Base-by-base conservation (phyloP, 2,797 vertebrate genomes). In the Poliocrania exsul region DNA sequence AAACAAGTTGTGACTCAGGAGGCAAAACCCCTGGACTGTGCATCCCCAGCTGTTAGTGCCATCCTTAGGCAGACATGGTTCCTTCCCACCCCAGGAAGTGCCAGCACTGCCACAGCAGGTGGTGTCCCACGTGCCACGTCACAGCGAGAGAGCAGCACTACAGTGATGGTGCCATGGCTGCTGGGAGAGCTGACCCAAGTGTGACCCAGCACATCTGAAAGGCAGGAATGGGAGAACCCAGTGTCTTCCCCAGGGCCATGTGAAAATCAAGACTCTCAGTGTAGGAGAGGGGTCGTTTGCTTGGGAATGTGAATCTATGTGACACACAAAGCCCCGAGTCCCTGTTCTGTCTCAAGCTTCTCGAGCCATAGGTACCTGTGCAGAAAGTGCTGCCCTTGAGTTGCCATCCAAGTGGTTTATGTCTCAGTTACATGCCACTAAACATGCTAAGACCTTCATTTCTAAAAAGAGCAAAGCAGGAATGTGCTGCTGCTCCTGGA, bases 251-350 rank as follows among this genome's bases (percentile, higher is more conserved):
- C 61, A 40, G 51, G 70, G 91, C 42, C 6, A 5, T 69, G 79
- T 86, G 91, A 93, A 93, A 95, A 84, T 56, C 65, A 81, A 81
- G 80, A 25, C 23, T 81, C 47, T 78, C 46, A 5, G 57, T 47
- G 71, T 2, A 72, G 77, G 46, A 83, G 28, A 90, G 42, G 19
- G 7, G 47, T 4, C 3, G 2, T 18, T 92, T 50, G 53, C 79
- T 88, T 24, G 23, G 50, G 88, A 83, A 78, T 0, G 0, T 66
- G 77, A 92, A 66, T 84, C 29, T 58, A 0, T 51, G 25, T 91
- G 92, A 90, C 88, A 90, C 73, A 25, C 62, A 65, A 70, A 78
- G 77, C 77, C 86, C 70, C 0, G 7, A 86, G 54, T n/a, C 70
- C 25, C 31, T 72, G 15, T 35, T 92, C 53, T 74, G 49, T 71